Percentiles rank a stretch among this genome's conserved stretches.
Evolutionary conservation across 2,888 invertebrate genomes (phyloP).

Genomic region (Oxytorus armatus): DNA sequence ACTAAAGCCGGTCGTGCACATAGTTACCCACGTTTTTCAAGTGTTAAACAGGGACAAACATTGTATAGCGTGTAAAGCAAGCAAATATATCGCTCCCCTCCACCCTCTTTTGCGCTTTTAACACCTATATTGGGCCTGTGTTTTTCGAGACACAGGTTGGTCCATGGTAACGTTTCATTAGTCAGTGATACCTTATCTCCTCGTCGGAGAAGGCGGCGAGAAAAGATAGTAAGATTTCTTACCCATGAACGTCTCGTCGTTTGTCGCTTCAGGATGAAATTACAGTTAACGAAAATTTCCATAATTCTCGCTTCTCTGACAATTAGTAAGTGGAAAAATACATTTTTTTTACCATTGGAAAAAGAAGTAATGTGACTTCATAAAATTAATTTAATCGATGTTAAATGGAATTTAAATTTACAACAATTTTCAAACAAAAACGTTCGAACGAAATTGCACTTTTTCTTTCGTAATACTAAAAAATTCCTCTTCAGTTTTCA

Average conservation of each 20-base stretch:
- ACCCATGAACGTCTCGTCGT: slow-evolving; percentile 42
- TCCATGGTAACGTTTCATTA: slow-evolving; percentile 68
- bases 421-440: too few relatives aligned
- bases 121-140: slow-evolving; percentile 57
- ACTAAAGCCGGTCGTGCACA: slow-evolving; percentile 38
- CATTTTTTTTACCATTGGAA: not conserved
- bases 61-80: slow-evolving; percentile 51
- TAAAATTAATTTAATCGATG: not conserved
- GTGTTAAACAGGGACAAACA: slow-evolving; percentile 59
- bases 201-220: slow-evolving; percentile 52
- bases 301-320: slow-evolving; percentile 29
- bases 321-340: slow-evolving; percentile 56
- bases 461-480: too few relatives aligned
- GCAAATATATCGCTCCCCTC: slow-evolving; percentile 57
- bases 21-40: slow-evolving; percentile 33
- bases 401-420: not conserved
- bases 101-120: slow-evolving; percentile 39
- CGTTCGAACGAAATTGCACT: too few relatives aligned
- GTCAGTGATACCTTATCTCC: slow-evolving; percentile 73
- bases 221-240: slow-evolving; percentile 55
- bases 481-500: too few relatives aligned
- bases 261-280: slow-evolving; percentile 50
- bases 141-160: slow-evolving; percentile 62
- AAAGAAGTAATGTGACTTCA: not conserved
- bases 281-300: slow-evolving; percentile 19